These are phyloP conservation scores for Corydoras sp. DNA, from an alignment of 2,113 vertebrate species.

Conservation along the genomic window DNA sequence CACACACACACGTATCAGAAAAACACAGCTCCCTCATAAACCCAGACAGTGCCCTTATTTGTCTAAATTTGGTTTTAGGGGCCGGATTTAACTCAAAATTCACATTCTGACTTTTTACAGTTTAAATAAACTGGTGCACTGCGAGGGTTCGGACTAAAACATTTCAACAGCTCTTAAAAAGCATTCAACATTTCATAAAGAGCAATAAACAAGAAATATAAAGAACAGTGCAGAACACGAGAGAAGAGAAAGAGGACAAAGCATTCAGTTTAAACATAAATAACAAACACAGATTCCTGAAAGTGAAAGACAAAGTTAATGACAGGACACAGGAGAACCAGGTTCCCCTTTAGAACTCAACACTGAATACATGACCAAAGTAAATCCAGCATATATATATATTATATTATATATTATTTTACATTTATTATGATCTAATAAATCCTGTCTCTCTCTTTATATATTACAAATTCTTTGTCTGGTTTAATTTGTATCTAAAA, in stretches of 20 bases:
- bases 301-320: neutral
- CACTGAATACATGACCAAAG: too few species aligned
- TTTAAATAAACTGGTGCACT: constrained; percentile 66
- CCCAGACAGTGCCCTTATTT: constrained; percentile 67
- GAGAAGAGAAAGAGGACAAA: constrained; percentile 49
- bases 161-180: constrained; percentile 37
- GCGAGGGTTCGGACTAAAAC: constrained; percentile 65
- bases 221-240: constrained; percentile 34
- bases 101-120: constrained; percentile 48
- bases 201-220: constrained; percentile 20
- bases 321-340: neutral
- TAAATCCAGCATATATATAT: too few species aligned
- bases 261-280: constrained; percentile 53
- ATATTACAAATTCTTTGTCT: too few species aligned
- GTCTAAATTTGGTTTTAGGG: constrained; percentile 32
- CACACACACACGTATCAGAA: constrained; percentile 1
- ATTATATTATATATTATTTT: too few species aligned
- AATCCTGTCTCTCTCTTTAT: too few species aligned
- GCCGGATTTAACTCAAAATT: constrained; percentile 64
- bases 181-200: constrained; percentile 15
- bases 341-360: too few species aligned
- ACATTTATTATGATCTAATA: too few species aligned
- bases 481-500: too few species aligned
- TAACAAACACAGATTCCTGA: constrained; percentile 54
- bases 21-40: constrained; percentile 52